phyloP scores from a whole-genome alignment of 2,797 vertebrate species.

The Spinus pinus region DNA sequence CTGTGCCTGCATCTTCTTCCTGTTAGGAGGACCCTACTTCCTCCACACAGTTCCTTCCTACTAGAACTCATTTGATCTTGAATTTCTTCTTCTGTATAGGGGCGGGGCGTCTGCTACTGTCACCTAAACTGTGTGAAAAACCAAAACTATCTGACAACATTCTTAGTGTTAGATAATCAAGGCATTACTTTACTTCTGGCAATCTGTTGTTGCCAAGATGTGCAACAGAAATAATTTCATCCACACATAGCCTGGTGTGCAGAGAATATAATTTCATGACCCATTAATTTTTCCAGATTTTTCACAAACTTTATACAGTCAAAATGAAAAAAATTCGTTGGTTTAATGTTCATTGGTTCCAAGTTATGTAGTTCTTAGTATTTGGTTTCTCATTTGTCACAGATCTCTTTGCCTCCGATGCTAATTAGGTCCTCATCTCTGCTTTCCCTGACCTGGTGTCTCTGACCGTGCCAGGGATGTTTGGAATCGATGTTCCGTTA shows the following conservation, averaged over 20 bases:
- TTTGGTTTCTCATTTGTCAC: background rate
- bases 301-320: background rate
- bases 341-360: background rate
- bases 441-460: background rate
- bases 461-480: rapidly evolving
- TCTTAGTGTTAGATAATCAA: background rate
- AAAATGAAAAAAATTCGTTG: background rate
- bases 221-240: background rate
- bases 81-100: background rate
- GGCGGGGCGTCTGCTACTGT: rapidly evolving
- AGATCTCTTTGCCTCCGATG: background rate
- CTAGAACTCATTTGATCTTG: background rate
- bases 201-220: background rate
- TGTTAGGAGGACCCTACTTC: background rate
- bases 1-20: background rate
- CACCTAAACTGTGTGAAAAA: background rate
- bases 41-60: background rate
- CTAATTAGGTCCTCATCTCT: background rate
- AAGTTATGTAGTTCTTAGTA: background rate
- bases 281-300: background rate
- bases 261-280: background rate
- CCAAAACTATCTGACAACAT: background rate
- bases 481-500: background rate
- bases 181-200: background rate
- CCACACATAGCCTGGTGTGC: background rate